Percentiles rank a stretch among this genome's conserved stretches.
phyloP scores from a whole-genome alignment of 2,113 vertebrate genomes.

The Sciurus niger region DNA sequence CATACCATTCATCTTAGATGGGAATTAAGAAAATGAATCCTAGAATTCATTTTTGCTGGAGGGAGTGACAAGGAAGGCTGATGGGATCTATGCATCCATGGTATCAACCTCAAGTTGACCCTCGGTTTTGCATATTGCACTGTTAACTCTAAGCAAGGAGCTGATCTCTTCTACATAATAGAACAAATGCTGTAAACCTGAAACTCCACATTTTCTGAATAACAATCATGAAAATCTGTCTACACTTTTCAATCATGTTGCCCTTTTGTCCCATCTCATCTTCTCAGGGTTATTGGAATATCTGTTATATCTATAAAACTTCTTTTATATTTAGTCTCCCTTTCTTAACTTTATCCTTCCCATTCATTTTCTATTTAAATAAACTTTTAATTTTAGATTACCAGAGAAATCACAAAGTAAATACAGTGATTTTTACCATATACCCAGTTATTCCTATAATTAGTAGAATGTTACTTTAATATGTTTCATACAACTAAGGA shows the following conservation, averaged over 20 bases:
- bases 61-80: no score
- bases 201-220: no score
- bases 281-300: slow-evolving; percentile 5
- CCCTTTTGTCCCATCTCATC: background rate
- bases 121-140: no score
- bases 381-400: slow-evolving; percentile 57
- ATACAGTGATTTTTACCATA: background rate
- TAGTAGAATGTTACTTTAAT: slow-evolving; percentile 30
- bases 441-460: background rate
- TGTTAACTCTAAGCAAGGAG: no score
- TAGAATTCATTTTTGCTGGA: no score
- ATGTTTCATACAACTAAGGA: slow-evolving; percentile 4
- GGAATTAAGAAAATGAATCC: no score
- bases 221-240: no score
- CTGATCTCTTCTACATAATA: no score
- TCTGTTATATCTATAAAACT: background rate
- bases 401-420: slow-evolving; percentile 27
- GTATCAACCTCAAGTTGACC: no score
- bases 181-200: no score
- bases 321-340: background rate
- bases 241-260: background rate
- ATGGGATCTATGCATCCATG: no score
- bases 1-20: background rate
- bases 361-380: background rate
- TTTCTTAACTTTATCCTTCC: background rate